Conservation (phyloP, 2,113 vertebrate species). For the Neodon shergylaensis region DNA sequence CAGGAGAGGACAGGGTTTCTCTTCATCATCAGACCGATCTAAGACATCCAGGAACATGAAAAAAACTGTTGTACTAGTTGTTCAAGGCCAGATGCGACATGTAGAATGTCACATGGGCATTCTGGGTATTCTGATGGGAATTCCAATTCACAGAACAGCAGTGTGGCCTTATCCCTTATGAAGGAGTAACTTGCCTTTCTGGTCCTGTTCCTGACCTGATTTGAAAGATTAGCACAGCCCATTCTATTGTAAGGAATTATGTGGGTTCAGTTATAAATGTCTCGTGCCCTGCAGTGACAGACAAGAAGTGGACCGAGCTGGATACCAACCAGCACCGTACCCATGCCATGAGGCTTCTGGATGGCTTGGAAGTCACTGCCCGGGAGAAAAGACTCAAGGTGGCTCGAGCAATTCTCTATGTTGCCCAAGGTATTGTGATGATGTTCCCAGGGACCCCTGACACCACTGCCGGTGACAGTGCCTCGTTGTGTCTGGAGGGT, state of each 20-base stretch:
- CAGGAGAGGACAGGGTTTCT: neutral
- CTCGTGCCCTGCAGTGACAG: constrained; percentile 87
- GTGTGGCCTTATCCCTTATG: neutral
- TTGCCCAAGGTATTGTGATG: constrained; percentile 93
- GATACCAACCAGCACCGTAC: constrained; percentile 92
- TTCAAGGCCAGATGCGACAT: neutral
- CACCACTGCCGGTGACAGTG: neutral
- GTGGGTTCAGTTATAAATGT: neutral
- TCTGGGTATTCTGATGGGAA: neutral
- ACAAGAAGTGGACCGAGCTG: constrained; percentile 94
- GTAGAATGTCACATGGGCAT: neutral
- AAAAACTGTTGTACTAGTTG: neutral
- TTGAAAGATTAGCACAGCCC: neutral
- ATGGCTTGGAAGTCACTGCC: constrained; percentile 94
- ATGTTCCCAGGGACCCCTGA: neutral
- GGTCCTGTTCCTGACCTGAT: neutral
- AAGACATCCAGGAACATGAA: neutral
- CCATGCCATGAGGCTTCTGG: constrained; percentile 95
- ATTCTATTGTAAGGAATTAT: neutral
- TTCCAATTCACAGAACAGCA: neutral
- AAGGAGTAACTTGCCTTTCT: neutral
- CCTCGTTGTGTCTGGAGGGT: neutral
- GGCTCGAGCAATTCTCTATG: constrained; percentile 95
- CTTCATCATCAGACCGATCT: neutral
- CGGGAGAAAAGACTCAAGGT: constrained; percentile 94